These are phyloP conservation scores for Catharus bicknelli DNA, from an alignment of 2,113 vertebrate genomes.

Conservation along the genomic window DNA sequence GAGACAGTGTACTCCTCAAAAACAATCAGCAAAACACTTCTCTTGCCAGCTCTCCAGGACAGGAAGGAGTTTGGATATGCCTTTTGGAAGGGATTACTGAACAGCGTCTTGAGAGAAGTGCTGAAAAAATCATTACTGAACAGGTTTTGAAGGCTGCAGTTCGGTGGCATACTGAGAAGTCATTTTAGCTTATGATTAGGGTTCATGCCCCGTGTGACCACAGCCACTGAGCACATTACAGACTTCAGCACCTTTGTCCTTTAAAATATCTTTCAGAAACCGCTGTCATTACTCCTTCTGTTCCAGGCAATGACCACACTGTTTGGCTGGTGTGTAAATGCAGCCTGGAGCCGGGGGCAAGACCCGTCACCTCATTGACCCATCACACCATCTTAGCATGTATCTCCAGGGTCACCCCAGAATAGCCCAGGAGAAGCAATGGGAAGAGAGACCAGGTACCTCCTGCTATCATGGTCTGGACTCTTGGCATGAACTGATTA, in stretches of 20 bases:
- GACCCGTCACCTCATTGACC: too few species aligned
- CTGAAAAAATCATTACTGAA: neutral
- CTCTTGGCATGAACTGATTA: neutral
- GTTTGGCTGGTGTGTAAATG: neutral
- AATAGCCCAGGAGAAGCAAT: neutral
- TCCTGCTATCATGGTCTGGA: accelerated
- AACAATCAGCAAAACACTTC: neutral
- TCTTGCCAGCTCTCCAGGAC: neutral
- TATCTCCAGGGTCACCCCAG: neutral
- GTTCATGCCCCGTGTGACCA: neutral
- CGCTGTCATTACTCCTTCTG: neutral
- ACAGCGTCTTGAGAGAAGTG: neutral
- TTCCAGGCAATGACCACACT: neutral
- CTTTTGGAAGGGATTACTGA: neutral
- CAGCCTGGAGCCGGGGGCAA: neutral
- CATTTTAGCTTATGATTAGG: neutral
- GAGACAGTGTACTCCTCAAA: neutral
- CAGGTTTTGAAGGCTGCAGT: neutral
- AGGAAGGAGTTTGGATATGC: neutral
- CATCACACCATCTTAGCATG: neutral
- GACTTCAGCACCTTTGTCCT: neutral
- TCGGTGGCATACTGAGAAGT: neutral
- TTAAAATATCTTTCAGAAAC: neutral
- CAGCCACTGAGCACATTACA: neutral
- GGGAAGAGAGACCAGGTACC: neutral